Base-by-base conservation (phyloP, 2,888 invertebrate genomes). In the Drosophila tripunctata region DNA sequence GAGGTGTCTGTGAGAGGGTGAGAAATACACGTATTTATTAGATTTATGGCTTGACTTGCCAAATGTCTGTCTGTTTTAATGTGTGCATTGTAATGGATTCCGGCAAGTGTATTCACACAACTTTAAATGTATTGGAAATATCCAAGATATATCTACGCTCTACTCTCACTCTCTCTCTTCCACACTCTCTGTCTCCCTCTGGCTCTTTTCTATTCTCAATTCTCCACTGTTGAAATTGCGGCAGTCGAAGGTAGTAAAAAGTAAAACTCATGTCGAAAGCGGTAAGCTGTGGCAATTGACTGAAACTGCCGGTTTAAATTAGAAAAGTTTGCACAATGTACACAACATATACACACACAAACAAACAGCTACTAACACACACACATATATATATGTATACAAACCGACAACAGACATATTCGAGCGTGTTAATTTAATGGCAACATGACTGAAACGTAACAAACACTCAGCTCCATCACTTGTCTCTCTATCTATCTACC, bases 231-330 rank as follows among this genome's bases (percentile, higher is more conserved):
- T 58, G 56, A 60, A 52, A 44, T 47, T 62, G 70, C 61, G 62
- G 62, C 65, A 50, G 56, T 63, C 52, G 57, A 66, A 75, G 87
- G 81, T 73, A 78, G 64, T 73, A 81, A 80, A 84, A 80, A 86
- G 84, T 76, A 83, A 86, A 80, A 80, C 87, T 80, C 80, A 86
- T 80, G 80, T 80, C 84, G 85, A 84, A 77, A 81, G 82, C 87
- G 82, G 87, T 81, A 87, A 81, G 87, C 81, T 87, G 81, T 81
- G 81, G 81, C 81, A 81, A 81, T 81, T 87, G 81, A 81, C 84
- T 87, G 87, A 84, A 81, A 81, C 81, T 87, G 87, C 81, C 81
- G 87, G 78, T 81, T 87, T 81, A 87, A 81, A 81, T 81, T 81
- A 81, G 81, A 81, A 81, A 81, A 81, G 81, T 81, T 81, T 86